Conservation (phyloP, 2,113 vertebrate genomes). For the Leiothrix lutea region DNA sequence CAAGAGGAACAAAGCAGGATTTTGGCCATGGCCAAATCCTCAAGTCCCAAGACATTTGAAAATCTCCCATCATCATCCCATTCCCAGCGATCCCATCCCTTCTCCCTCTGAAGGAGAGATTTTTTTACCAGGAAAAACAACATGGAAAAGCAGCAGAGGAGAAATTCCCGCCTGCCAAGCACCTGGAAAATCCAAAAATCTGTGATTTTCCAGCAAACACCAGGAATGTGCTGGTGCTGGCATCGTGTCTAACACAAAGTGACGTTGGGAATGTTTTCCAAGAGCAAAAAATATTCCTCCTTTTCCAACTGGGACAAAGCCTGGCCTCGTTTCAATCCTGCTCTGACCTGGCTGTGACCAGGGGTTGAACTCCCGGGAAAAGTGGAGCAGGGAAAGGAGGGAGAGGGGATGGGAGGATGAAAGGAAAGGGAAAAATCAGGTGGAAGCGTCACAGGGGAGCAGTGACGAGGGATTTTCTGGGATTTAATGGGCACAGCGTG, state of each 20-base stretch:
- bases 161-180: not conserved
- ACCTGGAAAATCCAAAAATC: not conserved
- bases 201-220: not conserved
- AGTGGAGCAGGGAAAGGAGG: not conserved
- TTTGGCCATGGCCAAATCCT: not conserved
- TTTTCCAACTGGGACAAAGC: not conserved
- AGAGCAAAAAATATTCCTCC: not conserved
- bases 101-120: not conserved
- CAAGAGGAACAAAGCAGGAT: not conserved
- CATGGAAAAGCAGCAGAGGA: not conserved
- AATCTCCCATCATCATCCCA: not conserved
- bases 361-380: not conserved
- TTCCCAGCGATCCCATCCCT: not conserved
- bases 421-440: not conserved
- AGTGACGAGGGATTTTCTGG: not conserved
- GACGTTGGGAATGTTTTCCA: not conserved
- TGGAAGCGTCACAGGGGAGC: not conserved
- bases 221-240: rapidly evolving
- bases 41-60: not conserved
- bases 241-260: rapidly evolving
- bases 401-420: not conserved
- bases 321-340: not conserved
- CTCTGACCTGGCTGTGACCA: not conserved
- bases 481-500: rapidly evolving
- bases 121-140: not conserved